A percentile compares a stretch with the other conserved stretches of the same genome.
Evolutionary conservation across 35 echinoderm and acorn worm species (phyloP).

Genomic region (Apostichopus parvimensis): DNA sequence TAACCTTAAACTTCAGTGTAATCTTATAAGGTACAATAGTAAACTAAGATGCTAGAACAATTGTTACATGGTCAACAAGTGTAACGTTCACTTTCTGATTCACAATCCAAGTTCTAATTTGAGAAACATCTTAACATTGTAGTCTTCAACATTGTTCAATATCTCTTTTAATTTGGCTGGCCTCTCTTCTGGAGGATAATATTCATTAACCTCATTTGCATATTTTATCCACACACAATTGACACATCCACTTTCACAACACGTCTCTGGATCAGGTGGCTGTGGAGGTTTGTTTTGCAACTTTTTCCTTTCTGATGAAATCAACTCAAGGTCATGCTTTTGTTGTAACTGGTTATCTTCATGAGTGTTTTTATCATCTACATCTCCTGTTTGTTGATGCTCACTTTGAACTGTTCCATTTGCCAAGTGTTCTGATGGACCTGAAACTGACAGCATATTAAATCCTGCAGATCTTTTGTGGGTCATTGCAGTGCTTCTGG

Average conservation of each 20-base stretch:
- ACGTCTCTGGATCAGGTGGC: constrained; percentile 91
- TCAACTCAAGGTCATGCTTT: background rate
- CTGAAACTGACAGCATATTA: background rate
- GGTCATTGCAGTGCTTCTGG: background rate
- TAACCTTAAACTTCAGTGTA: too few relatives aligned
- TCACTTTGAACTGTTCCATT: background rate
- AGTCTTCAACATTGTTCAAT: constrained; percentile 81
- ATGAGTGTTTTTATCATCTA: background rate
- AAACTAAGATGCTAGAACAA: too few relatives aligned
- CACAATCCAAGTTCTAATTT: constrained; percentile 79
- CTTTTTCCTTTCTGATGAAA: background rate
- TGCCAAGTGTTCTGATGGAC: background rate
- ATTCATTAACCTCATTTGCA: constrained; percentile 78
- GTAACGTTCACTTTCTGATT: background rate
- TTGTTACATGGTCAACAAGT: too few relatives aligned
- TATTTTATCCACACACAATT: constrained; percentile 97
- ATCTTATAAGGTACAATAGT: too few relatives aligned
- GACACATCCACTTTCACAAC: constrained; percentile 92
- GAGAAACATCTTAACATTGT: constrained; percentile 90
- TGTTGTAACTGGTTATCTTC: background rate
- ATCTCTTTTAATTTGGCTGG: constrained; percentile 67
- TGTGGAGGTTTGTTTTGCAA: constrained; percentile 8
- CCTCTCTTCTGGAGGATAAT: constrained; percentile 66
- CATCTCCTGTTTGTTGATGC: background rate
- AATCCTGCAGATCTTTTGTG: background rate